Conservation (phyloP, 2,797 vertebrate species). For the Ctenosaura bakeri region DNA sequence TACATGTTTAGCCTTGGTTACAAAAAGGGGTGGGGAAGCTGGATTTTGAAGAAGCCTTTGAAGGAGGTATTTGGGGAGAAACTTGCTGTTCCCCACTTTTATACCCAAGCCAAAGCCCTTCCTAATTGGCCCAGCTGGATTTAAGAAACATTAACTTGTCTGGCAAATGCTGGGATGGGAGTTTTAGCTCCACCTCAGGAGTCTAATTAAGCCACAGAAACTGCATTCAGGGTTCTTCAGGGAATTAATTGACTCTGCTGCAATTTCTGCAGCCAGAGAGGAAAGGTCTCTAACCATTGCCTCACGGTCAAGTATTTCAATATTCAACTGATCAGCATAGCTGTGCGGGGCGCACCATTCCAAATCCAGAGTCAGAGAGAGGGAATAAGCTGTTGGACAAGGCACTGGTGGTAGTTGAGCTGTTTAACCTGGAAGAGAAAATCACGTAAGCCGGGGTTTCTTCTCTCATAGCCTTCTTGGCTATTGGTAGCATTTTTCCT, state of each 20-base stretch:
- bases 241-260: conserved; percentile 70
- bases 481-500: not conserved
- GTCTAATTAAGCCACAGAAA: conserved; percentile 64
- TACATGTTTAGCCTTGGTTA: not conserved
- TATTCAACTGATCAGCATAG: conserved; percentile 53
- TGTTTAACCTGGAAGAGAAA: not conserved
- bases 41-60: not conserved
- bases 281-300: conserved; percentile 57
- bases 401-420: too few species aligned
- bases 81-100: not conserved
- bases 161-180: conserved; percentile 47
- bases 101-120: not conserved
- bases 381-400: too few species aligned
- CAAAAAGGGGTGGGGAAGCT: not conserved
- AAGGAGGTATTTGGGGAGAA: not conserved
- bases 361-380: conserved; percentile 27
- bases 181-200: conserved; percentile 58
- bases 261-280: conserved; percentile 67
- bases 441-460: not conserved
- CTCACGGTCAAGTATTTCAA: conserved; percentile 65
- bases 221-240: conserved; percentile 60
- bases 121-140: conserved; percentile 10
- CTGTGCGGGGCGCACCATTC: conserved; percentile 42
- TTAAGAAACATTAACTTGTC: conserved; percentile 22
- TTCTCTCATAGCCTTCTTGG: not conserved